A percentile compares a stretch with the other conserved stretches of the same genome.
phyloP scores from a whole-genome alignment of 2,888 invertebrate genomes.

The Parapristionchus giblindavisi region DNA sequence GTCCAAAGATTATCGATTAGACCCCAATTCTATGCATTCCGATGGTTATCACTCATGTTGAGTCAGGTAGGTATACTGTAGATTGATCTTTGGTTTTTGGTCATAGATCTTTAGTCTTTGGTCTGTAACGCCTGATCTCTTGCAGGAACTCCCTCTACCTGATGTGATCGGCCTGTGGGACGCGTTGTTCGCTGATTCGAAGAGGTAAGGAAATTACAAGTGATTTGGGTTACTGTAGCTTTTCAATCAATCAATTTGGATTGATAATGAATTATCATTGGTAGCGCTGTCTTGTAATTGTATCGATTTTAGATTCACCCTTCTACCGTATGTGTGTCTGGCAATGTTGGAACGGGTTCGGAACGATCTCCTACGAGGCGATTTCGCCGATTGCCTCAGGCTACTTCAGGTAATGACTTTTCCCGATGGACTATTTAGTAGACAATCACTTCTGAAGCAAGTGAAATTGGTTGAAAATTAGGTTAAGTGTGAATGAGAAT shows the following conservation, averaged over 20 bases:
- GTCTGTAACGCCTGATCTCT: not conserved
- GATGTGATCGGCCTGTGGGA: slow-evolving; percentile 98
- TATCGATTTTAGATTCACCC: slow-evolving; percentile 78
- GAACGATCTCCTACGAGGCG: slow-evolving; percentile 83
- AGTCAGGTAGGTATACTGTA: slow-evolving; percentile 75
- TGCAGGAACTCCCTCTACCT: slow-evolving; percentile 91
- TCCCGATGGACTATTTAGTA: not conserved
- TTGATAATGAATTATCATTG: not conserved
- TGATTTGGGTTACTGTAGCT: not conserved
- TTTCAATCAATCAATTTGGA: not conserved
- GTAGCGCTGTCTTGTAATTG: not conserved
- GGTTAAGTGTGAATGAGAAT: not conserved
- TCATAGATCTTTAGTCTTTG: not conserved
- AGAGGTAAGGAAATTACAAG: slow-evolving; percentile 72
- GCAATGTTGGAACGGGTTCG: slow-evolving; percentile 96
- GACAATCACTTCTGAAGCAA: no score
- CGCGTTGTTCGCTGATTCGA: slow-evolving; percentile 87
- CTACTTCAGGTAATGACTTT: slow-evolving; percentile 79
- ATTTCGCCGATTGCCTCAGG: slow-evolving; percentile 93
- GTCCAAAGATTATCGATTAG: slow-evolving; percentile 82
- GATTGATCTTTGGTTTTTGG: not conserved
- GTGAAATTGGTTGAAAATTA: no score
- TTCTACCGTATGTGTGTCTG: slow-evolving; percentile 90
- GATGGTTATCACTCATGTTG: slow-evolving; percentile 92
- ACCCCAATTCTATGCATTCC: slow-evolving; percentile 91